A percentile compares a stretch with the other conserved stretches of the same genome.
Evolutionary conservation across 2,797 vertebrate genomes (phyloP).

Genomic region (Nyctalus aviator): DNA sequence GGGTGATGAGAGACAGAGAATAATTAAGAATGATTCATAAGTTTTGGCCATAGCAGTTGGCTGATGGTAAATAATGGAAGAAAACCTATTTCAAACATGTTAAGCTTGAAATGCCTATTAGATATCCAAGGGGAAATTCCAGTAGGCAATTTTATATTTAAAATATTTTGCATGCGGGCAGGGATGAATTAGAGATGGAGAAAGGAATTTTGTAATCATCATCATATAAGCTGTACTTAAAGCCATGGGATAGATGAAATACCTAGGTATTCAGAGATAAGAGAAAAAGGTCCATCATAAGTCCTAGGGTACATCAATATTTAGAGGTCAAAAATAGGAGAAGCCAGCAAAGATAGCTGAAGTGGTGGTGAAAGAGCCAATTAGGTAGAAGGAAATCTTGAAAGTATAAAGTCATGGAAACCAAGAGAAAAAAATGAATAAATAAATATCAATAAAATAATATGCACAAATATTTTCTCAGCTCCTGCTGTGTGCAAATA

Average conservation of each 20-base stretch:
- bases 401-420: conserved; percentile 10
- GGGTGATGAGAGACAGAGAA: conserved; percentile 10
- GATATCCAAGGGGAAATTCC: conserved; percentile 7
- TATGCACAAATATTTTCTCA: conserved; percentile 56
- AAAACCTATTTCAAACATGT: conserved; percentile 42
- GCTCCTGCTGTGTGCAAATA: neutral
- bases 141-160: neutral
- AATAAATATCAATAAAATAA: conserved; percentile 47
- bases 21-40: conserved; percentile 7
- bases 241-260: conserved; percentile 19
- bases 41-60: neutral
- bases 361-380: neutral
- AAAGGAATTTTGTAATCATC: conserved; percentile 50
- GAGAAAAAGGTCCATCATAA: conserved; percentile 45
- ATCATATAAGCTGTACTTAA: neutral
- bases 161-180: neutral
- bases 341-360: conserved; percentile 34
- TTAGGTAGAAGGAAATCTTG: neutral
- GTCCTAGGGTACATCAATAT: neutral
- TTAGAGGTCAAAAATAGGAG: conserved; percentile 28
- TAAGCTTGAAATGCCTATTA: conserved; percentile 46
- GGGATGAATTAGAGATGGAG: neutral
- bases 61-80: conserved; percentile 45
- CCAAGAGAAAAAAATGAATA: conserved; percentile 39
- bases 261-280: neutral